Conservation (phyloP, 1,140 invertebrate species). For the Achroia grisella region DNA sequence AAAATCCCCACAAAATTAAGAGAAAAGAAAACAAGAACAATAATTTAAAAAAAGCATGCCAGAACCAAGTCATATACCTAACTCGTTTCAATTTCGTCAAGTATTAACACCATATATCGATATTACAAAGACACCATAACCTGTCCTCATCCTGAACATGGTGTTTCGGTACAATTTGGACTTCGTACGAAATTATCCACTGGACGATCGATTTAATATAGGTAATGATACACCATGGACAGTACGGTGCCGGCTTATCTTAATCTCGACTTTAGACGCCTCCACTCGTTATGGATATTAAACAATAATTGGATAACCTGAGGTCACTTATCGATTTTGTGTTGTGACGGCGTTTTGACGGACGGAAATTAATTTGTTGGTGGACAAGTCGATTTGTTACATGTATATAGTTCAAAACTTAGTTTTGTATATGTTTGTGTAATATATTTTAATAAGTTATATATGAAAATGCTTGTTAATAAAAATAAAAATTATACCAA, state of each 20-base stretch:
- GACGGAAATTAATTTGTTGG: background rate
- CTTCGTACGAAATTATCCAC: constrained; percentile 32
- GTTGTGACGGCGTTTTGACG: constrained; percentile 3
- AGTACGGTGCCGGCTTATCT: constrained; percentile 40
- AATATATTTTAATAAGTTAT: too few relatives aligned
- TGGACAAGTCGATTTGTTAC: too few relatives aligned
- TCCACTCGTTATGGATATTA: constrained; percentile 48
- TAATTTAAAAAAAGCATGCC: too few relatives aligned
- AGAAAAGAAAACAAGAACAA: too few relatives aligned
- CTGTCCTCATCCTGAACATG: constrained; percentile 19
- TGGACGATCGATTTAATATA: constrained; percentile 26
- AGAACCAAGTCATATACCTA: too few relatives aligned
- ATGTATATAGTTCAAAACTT: too few relatives aligned
- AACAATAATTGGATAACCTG: constrained; percentile 58
- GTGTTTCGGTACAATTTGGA: constrained; percentile 49
- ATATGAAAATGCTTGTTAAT: too few relatives aligned
- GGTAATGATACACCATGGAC: constrained; percentile 51
- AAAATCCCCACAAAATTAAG: too few relatives aligned
- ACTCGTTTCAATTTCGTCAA: too few relatives aligned
- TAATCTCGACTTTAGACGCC: constrained; percentile 57
- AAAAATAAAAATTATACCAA: too few relatives aligned
- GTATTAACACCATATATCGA: constrained; percentile 1
- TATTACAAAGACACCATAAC: constrained; percentile 34
- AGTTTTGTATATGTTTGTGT: too few relatives aligned
- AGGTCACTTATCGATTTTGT: constrained; percentile 39